Conservation (phyloP, 2,888 invertebrate genomes). For the Ochropacha duplaris region DNA sequence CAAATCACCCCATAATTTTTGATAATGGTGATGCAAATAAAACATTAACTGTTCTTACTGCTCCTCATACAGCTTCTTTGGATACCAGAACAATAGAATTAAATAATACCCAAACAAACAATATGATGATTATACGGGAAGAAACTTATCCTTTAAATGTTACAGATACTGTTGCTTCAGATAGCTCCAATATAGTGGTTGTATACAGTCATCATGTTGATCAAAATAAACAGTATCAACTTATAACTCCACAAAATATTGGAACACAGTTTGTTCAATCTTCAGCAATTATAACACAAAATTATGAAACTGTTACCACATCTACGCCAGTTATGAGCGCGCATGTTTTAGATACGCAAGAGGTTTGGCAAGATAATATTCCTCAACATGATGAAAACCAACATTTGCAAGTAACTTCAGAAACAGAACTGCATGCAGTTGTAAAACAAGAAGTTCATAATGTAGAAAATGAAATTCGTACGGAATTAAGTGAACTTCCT, state of each 20-base stretch:
- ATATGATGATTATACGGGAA: slow-evolving; percentile 85
- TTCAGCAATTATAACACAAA: slow-evolving; percentile 69
- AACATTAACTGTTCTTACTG: slow-evolving; percentile 64
- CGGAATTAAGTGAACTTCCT: slow-evolving; percentile 40
- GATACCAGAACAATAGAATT: slow-evolving; percentile 63
- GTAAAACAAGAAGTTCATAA: slow-evolving; percentile 22
- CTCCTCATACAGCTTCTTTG: slow-evolving; percentile 49
- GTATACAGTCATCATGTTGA: slow-evolving; percentile 84
- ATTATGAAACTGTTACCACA: slow-evolving; percentile 69
- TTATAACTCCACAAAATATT: slow-evolving; percentile 63
- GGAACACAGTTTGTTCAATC: slow-evolving; percentile 67
- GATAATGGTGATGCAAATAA: slow-evolving; percentile 64
- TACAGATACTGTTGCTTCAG: slow-evolving; percentile 67
- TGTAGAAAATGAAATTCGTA: slow-evolving; percentile 23
- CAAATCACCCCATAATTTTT: slow-evolving; percentile 74
- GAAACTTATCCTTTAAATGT: slow-evolving; percentile 83
- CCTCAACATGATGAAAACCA: slow-evolving; percentile 38
- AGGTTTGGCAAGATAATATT: slow-evolving; percentile 56
- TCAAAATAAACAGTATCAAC: slow-evolving; percentile 80
- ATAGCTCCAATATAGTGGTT: slow-evolving; percentile 85
- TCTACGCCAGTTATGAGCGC: slow-evolving; percentile 75
- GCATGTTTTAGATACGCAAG: slow-evolving; percentile 55
- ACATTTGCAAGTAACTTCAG: slow-evolving; percentile 33
- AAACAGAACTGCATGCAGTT: slow-evolving; percentile 32
- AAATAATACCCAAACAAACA: slow-evolving; percentile 79